Evolutionary conservation across 2,888 invertebrate species (phyloP).

Genomic region (Uloborus plumipes): DNA sequence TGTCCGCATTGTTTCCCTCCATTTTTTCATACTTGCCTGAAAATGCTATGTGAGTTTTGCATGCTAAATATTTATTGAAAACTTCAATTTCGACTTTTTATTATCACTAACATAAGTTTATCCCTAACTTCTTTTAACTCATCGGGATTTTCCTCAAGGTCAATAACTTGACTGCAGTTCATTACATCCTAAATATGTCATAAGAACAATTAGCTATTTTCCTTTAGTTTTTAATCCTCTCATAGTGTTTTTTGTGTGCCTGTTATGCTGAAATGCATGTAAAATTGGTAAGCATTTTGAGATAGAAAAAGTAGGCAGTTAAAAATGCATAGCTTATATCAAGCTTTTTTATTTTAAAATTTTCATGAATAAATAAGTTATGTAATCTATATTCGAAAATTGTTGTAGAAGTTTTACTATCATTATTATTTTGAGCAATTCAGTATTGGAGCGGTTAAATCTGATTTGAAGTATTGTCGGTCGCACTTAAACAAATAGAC

Average conservation of each 20-base stretch:
- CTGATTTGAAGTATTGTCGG: too few species aligned
- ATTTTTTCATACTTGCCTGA: too few species aligned
- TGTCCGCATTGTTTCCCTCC: background rate
- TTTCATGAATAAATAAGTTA: background rate
- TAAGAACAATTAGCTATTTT: conserved; percentile 1
- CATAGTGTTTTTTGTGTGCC: background rate
- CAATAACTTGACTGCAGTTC: conserved; percentile 11
- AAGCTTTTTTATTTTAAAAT: background rate
- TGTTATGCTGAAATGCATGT: background rate
- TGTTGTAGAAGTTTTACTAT: background rate
- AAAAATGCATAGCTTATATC: background rate
- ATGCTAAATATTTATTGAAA: too few species aligned
- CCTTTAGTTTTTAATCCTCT: background rate
- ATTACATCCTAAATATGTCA: conserved; percentile 12
- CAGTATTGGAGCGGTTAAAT: too few species aligned
- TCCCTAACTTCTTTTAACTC: background rate
- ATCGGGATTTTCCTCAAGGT: conserved; percentile 7
- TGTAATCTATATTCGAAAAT: background rate
- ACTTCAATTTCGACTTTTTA: background rate
- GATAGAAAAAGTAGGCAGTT: background rate
- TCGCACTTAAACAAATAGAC: too few species aligned
- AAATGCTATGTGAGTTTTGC: too few species aligned
- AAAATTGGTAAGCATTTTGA: background rate
- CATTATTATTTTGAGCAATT: too few species aligned
- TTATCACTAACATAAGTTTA: background rate